Conservation (phyloP, 2,113 vertebrate species). For the Phoxinus phoxinus region DNA sequence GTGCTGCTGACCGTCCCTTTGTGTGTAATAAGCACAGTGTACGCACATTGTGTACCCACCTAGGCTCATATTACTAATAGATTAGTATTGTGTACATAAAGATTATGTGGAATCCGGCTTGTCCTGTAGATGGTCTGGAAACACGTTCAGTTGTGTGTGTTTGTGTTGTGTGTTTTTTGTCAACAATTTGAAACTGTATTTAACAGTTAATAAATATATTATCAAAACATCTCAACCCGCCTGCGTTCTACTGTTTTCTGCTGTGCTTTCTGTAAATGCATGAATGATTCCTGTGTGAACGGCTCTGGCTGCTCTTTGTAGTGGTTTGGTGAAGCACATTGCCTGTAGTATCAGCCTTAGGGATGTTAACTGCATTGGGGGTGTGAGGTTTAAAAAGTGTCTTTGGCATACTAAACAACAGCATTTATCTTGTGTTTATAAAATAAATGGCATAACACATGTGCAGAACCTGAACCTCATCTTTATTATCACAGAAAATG, state of each 20-base stretch:
- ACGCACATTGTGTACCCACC: no score
- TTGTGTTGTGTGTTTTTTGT: no score
- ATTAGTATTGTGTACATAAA: no score
- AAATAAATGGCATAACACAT: slow-evolving; percentile 58
- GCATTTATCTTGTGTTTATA: slow-evolving; percentile 20
- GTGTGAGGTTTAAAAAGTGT: not conserved
- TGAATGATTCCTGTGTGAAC: not conserved
- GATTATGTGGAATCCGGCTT: no score
- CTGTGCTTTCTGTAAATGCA: not conserved
- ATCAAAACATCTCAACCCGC: not conserved
- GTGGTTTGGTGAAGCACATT: not conserved
- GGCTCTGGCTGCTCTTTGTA: not conserved
- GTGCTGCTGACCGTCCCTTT: no score
- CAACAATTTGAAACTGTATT: no score
- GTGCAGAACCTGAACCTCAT: slow-evolving; percentile 64
- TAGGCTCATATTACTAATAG: no score
- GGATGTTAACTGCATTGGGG: not conserved
- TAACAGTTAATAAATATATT: no score
- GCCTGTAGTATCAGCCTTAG: not conserved
- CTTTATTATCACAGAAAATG: slow-evolving; percentile 59
- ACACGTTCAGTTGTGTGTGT: no score
- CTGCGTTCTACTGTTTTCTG: not conserved
- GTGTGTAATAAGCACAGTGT: no score
- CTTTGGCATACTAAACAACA: not conserved
- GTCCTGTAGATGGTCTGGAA: no score